Evolutionary conservation across 2,888 invertebrate species (phyloP), one percentile per base, ranked within the genome.

Genomic region (Conchocele bisecta): DNA sequence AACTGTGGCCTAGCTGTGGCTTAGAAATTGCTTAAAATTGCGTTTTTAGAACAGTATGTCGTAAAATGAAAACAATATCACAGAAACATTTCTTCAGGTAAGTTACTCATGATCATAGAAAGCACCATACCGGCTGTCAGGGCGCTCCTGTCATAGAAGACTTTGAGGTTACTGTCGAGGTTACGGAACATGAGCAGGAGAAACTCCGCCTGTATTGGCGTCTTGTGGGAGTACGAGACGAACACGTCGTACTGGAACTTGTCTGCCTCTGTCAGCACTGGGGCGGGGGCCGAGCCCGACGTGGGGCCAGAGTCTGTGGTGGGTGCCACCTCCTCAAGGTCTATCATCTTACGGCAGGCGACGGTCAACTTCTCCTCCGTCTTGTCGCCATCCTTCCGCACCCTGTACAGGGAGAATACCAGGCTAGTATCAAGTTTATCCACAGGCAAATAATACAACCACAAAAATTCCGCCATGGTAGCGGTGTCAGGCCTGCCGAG

Each of bases 91-190:
- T n/a, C n/a, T n/a, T n/a, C n/a, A n/a, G n/a, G n/a, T n/a, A n/a
- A n/a, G 15, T 24, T 51, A 17, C 22, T n/a, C n/a, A n/a, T n/a
- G n/a, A n/a, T n/a, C n/a, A n/a, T n/a, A n/a, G n/a, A n/a, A 70
- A 9, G 33, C 31, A 17, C 48, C 72, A 26, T 73, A 89, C 90
- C 90, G 80, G 87, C 85, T 51, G 81, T 84, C 2, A 90, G 74
- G 63, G 86, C 88, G 61, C 84, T 86, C 53, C 82, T 79, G 69
- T 90, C 90, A 79, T 88, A 88, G 68, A 90, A 90, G 11, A 90
- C 82, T 31, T 81, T 86, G 2, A 87, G 54, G 17, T 78, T 64
- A 11, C 84, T 79, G 63, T 84, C 69, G 7, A 79, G 54, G n/a
- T 71, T 58, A 39, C 75, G 59, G 37, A 89, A 74, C 5, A 58